Base-by-base conservation (phyloP, 2,113 vertebrate genomes). In the Carollia perspicillata region DNA sequence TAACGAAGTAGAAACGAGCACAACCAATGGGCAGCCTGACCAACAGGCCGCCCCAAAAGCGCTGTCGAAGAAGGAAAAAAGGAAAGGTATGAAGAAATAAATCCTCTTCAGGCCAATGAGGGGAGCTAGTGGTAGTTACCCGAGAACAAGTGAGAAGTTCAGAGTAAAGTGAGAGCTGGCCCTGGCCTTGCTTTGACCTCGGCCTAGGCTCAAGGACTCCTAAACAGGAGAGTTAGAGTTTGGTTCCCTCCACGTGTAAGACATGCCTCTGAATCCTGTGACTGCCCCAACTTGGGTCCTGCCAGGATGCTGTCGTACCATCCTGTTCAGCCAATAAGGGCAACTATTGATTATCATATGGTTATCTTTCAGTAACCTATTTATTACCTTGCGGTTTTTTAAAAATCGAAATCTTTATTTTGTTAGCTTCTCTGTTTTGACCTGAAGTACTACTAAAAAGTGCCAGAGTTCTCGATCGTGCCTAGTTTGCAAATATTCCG, bases 41-140 rank as follows among this genome's bases (percentile, higher is more conserved):
- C 98, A 89, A 42, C 98, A 93, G 93, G 98, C 98, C 5, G 49
- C 97, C 13, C 89, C 97, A 2, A 98, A 98, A 93, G 37, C 93
- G 23, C 98, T 98, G 0, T 97, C 98, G 0, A 99, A 99, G 96
- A 99, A 99, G 96, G 99, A 99, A 33, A 99, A 99, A 92, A 99
- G 99, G 98, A 99, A 99, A 98, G 99, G 99, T 98, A 98, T 98
- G 99, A 96, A 90, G 78, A 88, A 79, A 77, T 68, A 88, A 83
- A 77, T 65, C 11, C 3, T 53, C 60, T n/a, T 5, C n/a, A 58
- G 28, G 8, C 42, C 68, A 35, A 0, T 23, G 37, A 89, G 26
- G 35, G 47, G 60, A 63, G 28, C 8, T 5, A 9, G 40, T 23
- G 30, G 22, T 5, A 12, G 44, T 37, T 30, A 65, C n/a, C 17